Evolutionary conservation across 2,113 vertebrate species (phyloP), one percentile per base, ranked within the genome.

Genomic region (Meriones unguiculatus): DNA sequence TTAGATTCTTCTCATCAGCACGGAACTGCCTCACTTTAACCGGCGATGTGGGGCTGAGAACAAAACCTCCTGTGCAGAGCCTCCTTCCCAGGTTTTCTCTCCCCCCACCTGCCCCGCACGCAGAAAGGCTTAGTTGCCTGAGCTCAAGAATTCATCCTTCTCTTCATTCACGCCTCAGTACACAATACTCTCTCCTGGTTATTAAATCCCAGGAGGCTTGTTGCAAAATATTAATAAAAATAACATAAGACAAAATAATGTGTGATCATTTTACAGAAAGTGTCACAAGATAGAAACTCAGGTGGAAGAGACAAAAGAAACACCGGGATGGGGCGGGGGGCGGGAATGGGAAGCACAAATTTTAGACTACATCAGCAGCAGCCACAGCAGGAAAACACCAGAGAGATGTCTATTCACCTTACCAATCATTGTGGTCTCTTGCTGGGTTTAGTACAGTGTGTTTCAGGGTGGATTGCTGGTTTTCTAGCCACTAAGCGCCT

Each of bases 361-460:
- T 46, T 96, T 90, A 97, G 80, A 93, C 96, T 64, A 81, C 22
- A 75, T 87, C 50, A 95, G 80, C 30, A 72, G 75, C 86, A 80
- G 50, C 89, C 67, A 76, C 25, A 32, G 78, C 73, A 46, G 41
- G 96, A 77, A 80, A 95, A 95, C 70, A 91, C 82, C 87, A 94
- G 95, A 97, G 95, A 98, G 98, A 95, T n/a, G 95, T 96, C 94
- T 92, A 96, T 95, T 97, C 94, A 85, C 86, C 98, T 98, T 98
- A 98, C 98, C 98, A 97, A 97, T 99, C 98, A 98, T 98, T 91
- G 97, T 97, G 94, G 89, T 93, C 97, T 97, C 97, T 97, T 97
- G 97, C 97, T 96, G 97, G 90, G 97, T 84, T 98, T 97, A 94
- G 95, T 92, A 94, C 87, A 96, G 87, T 95, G 90, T 94, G 97